A percentile compares a stretch with the other conserved stretches of the same genome.
Evolutionary conservation across 1,140 invertebrate species (phyloP).

Genomic region (Drosophila sproati): DNA sequence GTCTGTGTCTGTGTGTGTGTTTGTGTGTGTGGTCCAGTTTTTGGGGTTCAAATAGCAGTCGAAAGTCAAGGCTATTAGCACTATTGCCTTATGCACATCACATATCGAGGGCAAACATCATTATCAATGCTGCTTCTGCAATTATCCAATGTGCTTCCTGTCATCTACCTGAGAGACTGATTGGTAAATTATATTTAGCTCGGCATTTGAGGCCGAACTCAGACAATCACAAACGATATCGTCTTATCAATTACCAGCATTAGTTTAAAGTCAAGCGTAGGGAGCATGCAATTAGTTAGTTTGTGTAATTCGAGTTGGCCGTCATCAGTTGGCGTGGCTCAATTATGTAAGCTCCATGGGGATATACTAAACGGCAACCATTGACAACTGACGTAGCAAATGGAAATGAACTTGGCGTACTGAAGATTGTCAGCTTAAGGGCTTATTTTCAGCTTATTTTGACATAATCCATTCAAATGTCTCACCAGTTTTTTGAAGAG

Average conservation of each 20-base stretch:
- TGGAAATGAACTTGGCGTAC: conserved; percentile 1
- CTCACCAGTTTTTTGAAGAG: conserved; percentile 38
- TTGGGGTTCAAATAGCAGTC: conserved; percentile 29
- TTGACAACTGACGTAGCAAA: conserved; percentile 51
- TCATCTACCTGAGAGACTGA: conserved; percentile 34
- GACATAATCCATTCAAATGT: conserved; percentile 66
- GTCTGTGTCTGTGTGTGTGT: conserved; percentile 1
- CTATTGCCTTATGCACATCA: not conserved
- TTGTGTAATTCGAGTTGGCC: conserved; percentile 24
- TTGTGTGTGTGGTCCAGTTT: conserved; percentile 18
- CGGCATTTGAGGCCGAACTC: conserved; percentile 28
- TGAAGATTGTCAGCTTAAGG: conserved; percentile 30
- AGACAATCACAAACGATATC: conserved; percentile 74
- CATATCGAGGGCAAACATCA: not conserved
- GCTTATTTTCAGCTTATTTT: conserved; percentile 63
- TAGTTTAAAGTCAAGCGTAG: conserved; percentile 66
- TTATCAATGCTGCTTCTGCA: conserved; percentile 38
- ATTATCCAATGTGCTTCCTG: conserved; percentile 33
- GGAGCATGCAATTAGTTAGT: conserved; percentile 33
- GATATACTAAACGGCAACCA: conserved; percentile 17
- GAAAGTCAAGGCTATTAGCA: conserved; percentile 43
- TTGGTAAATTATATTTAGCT: conserved; percentile 76
- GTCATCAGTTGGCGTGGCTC: conserved; percentile 11
- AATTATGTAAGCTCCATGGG: conserved; percentile 39
- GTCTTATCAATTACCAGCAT: conserved; percentile 74